Evolutionary conservation across 1,140 invertebrate genomes (phyloP), one percentile per base, ranked within the genome.

Genomic region (Hycleus cichorii): DNA sequence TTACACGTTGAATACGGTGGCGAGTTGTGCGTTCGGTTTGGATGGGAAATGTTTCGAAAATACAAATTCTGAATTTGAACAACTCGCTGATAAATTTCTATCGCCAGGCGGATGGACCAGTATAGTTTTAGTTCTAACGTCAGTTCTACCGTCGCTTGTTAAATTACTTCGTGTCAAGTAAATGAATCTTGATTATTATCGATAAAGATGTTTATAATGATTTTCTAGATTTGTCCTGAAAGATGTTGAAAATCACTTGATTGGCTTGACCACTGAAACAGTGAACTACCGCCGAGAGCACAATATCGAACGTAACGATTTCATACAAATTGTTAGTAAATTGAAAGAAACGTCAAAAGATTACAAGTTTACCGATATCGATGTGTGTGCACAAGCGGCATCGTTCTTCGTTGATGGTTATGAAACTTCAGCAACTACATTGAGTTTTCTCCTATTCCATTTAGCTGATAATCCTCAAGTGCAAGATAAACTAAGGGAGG

Each of bases 401-500:
- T 59, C 80, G 0, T 82, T 83, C 58, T 79, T 82, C 64, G 66
- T 83, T 25, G 83, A 82, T 26, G 83, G 84, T 9, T 82, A 77
- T 62, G 81, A 83, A 52, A 83, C 83, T 0, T 63, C 56, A 57
- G 38, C 65, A 26, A 53, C 43, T 10, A 57, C 53, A 2, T 42
- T 66, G 25, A 55, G 49, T 56, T 60, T 60, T 49, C 49, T 49
- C 2, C n/a, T 66, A 7, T 88, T 85, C 65, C 76, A 83, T 44
- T 66, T 90, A 18, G 81, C 85, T 5, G 74, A 62, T 11, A 82
- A 86, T 74, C 80, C 77, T 3, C 73, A 79, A 1, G 78, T 81
- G 40, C 87, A 90, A 65, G 74, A 84, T 1, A 85, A 82, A 70
- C 68, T 91, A 3, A 76, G 81, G 38, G 66, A 82, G 60, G 88